Base-by-base conservation (phyloP, 2,113 vertebrate species). In the Lontra canadensis region DNA sequence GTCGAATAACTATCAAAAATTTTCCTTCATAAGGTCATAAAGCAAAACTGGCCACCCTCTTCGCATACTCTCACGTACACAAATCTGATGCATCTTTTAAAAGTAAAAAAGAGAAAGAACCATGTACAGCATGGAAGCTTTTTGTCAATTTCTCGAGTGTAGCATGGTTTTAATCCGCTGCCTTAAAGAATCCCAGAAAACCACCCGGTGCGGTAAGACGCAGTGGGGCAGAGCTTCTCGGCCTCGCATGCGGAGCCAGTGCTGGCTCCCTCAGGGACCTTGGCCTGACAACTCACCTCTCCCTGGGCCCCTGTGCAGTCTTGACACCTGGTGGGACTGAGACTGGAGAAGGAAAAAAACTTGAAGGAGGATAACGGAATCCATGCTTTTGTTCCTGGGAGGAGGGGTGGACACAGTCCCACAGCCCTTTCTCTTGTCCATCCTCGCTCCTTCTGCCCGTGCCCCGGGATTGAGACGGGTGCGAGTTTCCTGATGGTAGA, bases 151-250 rank as follows among this genome's bases (percentile, higher is more conserved):
- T 99, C 98, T 99, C 98, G 98, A 99, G 99, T 99, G 99, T 99
- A 99, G 99, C 99, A 99, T 98, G 99, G 99, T 99, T 99, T 99
- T 99, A 98, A 99, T 99, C 99, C 98, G 99, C 99, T 99, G 99
- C 99, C 99, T 85, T 98, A 99, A 99, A 99, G 95, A 99, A 99
- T 99, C 99, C 99, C 99, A 99, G 99, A 99, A 99, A 99, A 99
- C 98, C 97, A 98, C 99, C 99, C 99, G 95, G 98, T 99, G 99
- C 99, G 99, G 99, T 99, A 99, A 99, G 98, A 98, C 98, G 98
- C 98, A 99, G 98, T 98, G 97, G 98, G 98, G 94, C 97, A 96
- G 98, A 97, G 95, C 97, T 95, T 98, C 98, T 9, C 97, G 93
- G 96, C 95, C 96, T 98, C 95, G 90, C 96, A 98, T 97, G 69